Evolutionary conservation across 2,888 invertebrate species (phyloP), one percentile per base, ranked within the genome.

Genomic region (Spialia ferax): DNA sequence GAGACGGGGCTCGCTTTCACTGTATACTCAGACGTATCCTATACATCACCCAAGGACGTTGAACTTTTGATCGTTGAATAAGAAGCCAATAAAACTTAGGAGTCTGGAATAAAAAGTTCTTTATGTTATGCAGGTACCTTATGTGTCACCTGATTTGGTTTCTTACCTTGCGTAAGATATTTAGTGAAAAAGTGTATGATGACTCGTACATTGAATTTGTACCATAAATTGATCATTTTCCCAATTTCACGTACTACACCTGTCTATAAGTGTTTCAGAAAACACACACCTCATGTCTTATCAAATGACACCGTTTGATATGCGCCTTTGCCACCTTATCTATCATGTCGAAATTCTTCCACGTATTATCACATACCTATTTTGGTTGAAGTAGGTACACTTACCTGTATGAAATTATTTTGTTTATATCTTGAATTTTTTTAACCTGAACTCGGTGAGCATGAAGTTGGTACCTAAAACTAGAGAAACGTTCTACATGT

Each of bases 221-320:
- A 42, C 15, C 42, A 11, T 2, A 42, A 45, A 18, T 45, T 45
- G 45, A 18, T 18, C 2, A 45, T 45, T 18, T 45, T 18, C 45
- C 18, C 45, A 18, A 67, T 54, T 42, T 32, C 70, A 71, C 72
- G 74, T 74, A 72, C 67, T 73, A 74, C 79, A 79, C 79, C 78
- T 79, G 79, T 79, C 77, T 79, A 76, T 76, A 79, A 78, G 76
- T 81, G 86, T 82, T 86, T 85, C 85, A 88, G 88, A 88, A 87
- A 87, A 83, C 85, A 80, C 86, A 83, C 87, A 88, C 90, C 89
- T 88, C 80, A 81, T 76, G 72, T 78, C 83, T 93, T 93, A 93
- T 93, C 93, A 87, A 88, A 84, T 91, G 93, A 93, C 93, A 93
- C 91, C 87, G 86, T 93, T 93, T 92, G 93, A 93, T 93, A 92